These are phyloP conservation scores for Tubiluchus corallicola DNA, from an alignment of 2,888 invertebrate species.

Conservation along the genomic window DNA sequence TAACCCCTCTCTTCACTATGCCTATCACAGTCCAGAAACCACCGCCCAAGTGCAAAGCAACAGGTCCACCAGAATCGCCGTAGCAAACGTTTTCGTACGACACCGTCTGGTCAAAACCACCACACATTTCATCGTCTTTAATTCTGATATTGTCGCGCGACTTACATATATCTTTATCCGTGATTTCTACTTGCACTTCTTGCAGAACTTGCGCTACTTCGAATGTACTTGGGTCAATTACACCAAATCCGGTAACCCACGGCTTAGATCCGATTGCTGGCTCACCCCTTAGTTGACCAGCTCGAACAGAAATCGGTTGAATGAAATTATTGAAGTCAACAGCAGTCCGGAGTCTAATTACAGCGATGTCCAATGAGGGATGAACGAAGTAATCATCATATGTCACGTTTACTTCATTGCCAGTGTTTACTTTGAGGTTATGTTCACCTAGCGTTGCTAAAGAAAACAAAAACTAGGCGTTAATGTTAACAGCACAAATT, in stretches of 20 bases:
- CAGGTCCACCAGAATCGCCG: neutral
- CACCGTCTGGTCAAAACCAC: neutral
- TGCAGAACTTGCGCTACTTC: no score
- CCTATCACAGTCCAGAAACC: neutral
- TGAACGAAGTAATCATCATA: neutral
- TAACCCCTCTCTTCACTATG: neutral
- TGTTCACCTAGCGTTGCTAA: neutral
- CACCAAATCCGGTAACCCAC: no score
- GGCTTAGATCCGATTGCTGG: no score
- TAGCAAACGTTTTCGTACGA: neutral
- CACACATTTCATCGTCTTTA: neutral
- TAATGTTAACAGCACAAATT: no score
- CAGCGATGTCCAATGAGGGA: neutral
- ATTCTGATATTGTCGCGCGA: neutral
- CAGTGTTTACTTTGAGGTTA: neutral
- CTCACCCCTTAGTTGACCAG: no score
- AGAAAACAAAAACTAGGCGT: neutral
- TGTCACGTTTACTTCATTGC: neutral
- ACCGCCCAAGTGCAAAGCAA: neutral
- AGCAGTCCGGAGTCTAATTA: neutral
- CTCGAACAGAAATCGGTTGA: no score
- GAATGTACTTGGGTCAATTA: neutral
- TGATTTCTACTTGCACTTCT: no score
- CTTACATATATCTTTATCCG: no score
- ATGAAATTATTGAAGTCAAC: neutral